Conservation (phyloP, 2,113 vertebrate genomes). For the Oreochromis niloticus region DNA sequence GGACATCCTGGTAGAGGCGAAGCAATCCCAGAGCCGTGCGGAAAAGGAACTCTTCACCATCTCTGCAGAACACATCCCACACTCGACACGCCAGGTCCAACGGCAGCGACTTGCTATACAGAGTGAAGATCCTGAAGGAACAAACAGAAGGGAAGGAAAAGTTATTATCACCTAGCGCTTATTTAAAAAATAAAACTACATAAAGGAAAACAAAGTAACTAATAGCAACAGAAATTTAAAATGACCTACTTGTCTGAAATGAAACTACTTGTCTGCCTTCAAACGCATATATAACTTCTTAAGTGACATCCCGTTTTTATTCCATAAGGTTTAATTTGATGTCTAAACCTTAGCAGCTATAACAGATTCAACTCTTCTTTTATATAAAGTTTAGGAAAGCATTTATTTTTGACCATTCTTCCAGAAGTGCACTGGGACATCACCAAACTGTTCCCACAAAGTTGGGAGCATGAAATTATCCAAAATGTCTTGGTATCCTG, state of each 20-base stretch:
- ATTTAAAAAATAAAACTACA: not conserved
- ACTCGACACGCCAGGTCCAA: slow-evolving; percentile 91
- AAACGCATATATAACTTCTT: not conserved
- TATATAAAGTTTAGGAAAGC: not conserved
- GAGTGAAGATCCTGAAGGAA: slow-evolving; percentile 87
- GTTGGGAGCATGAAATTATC: fast-evolving
- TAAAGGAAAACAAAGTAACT: not conserved
- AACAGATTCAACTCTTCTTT: not conserved
- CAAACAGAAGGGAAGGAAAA: not conserved
- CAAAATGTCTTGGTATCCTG: not conserved
- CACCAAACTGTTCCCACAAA: not conserved
- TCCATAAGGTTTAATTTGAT: not conserved
- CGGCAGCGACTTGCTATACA: slow-evolving; percentile 92
- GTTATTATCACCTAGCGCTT: not conserved
- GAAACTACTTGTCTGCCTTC: not conserved
- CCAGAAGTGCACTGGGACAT: not conserved
- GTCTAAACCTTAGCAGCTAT: not conserved
- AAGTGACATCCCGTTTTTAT: not conserved
- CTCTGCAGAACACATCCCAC: slow-evolving; percentile 95
- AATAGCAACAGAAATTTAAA: not conserved
- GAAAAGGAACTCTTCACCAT: slow-evolving; percentile 93
- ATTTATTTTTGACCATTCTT: not conserved
- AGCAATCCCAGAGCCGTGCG: slow-evolving; percentile 89
- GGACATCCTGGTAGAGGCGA: slow-evolving; percentile 85
- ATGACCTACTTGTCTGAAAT: not conserved